phyloP scores from a whole-genome alignment of 2,888 invertebrate species.

The Scotopteryx bipunctaria region DNA sequence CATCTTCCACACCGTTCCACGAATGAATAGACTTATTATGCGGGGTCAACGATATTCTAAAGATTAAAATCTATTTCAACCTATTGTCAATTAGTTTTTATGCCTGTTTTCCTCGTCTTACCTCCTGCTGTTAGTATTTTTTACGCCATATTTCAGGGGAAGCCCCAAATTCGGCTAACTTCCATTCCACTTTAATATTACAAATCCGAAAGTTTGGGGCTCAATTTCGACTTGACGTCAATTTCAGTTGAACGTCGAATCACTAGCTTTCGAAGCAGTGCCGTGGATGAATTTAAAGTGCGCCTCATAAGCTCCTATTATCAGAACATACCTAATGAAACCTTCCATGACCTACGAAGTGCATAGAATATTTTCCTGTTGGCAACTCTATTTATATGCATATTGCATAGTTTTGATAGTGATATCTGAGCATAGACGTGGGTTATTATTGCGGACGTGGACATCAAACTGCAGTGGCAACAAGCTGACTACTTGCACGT shows the following conservation, averaged over 20 bases:
- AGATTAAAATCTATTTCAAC: slow-evolving; percentile 16
- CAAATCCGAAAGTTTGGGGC: too few relatives aligned
- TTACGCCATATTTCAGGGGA: slow-evolving; percentile 12
- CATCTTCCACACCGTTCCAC: background rate
- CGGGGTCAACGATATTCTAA: slow-evolving; percentile 8
- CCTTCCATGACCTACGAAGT: background rate
- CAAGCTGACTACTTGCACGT: slow-evolving; percentile 8
- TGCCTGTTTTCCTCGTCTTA: slow-evolving; percentile 23
- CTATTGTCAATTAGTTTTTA: slow-evolving; percentile 10
- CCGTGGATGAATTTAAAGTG: too few relatives aligned
- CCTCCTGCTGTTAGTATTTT: slow-evolving; percentile 19
- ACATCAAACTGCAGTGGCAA: slow-evolving; percentile 7
- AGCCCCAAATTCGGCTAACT: background rate
- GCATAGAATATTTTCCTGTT: slow-evolving; percentile 13
- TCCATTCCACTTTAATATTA: too few relatives aligned
- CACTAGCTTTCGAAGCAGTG: too few relatives aligned
- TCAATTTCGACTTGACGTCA: too few relatives aligned
- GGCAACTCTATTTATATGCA: background rate
- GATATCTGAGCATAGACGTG: slow-evolving; percentile 1
- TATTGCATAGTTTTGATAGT: background rate
- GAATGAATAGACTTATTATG: slow-evolving; percentile 12
- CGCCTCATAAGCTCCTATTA: too few relatives aligned
- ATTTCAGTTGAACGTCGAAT: too few relatives aligned
- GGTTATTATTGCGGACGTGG: slow-evolving; percentile 6
- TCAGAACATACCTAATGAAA: background rate